These are phyloP conservation scores for Callyntrura sp. DNA, from an alignment of 2,888 invertebrate species.

Conservation along the genomic window DNA sequence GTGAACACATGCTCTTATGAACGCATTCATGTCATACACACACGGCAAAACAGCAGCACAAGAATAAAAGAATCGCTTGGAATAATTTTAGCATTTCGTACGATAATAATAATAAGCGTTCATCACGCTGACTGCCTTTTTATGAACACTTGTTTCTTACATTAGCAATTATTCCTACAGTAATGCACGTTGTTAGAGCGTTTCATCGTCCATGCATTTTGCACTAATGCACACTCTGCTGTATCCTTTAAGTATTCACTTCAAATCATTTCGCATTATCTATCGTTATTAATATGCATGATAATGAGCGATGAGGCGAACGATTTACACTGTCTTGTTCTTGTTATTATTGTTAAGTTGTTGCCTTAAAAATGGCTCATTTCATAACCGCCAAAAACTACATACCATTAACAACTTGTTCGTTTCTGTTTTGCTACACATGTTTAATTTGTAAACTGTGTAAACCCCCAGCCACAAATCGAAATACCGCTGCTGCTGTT, in stretches of 20 bases:
- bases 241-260: no score
- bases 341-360: constrained; percentile 11
- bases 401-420: not conserved
- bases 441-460: not conserved
- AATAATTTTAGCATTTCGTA: no score
- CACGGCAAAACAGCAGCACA: no score
- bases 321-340: not conserved
- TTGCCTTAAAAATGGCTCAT: not conserved
- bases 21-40: no score
- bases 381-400: constrained; percentile 4
- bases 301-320: not conserved
- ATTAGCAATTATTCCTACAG: no score
- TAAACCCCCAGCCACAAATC: not conserved
- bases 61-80: no score
- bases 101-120: no score
- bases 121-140: no score
- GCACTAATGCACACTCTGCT: not conserved
- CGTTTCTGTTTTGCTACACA: not conserved
- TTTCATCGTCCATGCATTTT: constrained; percentile 1
- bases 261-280: no score
- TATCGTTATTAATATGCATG: no score
- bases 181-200: constrained; percentile 3
- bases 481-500: not conserved
- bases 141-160: no score
- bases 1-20: no score